phyloP scores from a whole-genome alignment of 2,888 invertebrate species.

The Ormyrus pomaceus region DNA sequence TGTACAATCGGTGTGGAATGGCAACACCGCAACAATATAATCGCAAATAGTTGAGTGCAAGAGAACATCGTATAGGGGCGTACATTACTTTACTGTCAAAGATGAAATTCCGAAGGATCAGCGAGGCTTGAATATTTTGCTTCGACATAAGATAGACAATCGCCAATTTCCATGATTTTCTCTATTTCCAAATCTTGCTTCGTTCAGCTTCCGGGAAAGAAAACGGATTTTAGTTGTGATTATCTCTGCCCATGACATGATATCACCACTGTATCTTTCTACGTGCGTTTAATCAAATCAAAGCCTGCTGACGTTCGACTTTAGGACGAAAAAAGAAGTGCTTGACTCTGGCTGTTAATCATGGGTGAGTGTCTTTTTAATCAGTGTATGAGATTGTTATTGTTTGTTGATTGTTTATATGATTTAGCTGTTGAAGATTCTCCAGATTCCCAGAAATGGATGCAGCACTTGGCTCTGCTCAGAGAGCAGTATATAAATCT shows the following conservation, averaged over 20 bases:
- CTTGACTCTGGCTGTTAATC: constrained; percentile 2
- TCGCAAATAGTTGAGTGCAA: neutral
- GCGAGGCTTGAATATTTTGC: neutral
- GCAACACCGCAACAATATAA: neutral
- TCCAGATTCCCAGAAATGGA: constrained; percentile 75
- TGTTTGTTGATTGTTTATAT: neutral
- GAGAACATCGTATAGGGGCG: constrained; percentile 37
- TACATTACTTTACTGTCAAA: constrained; percentile 53
- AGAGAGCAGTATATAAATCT: constrained; percentile 95
- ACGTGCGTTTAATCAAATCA: constrained; percentile 40
- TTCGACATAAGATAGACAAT: no score
- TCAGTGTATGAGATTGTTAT: neutral
- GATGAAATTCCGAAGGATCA: constrained; percentile 43
- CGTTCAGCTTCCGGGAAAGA: neutral
- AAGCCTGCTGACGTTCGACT: constrained; percentile 30
- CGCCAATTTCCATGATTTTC: no score
- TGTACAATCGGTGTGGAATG: neutral
- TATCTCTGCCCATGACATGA: constrained; percentile 36
- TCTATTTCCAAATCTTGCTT: no score
- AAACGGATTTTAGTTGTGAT: constrained; percentile 4
- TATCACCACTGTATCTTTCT: constrained; percentile 35
- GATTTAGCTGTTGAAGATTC: constrained; percentile 64
- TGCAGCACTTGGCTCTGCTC: constrained; percentile 90
- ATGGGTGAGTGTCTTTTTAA: constrained; percentile 44
- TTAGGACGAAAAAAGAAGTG: constrained; percentile 18